Evolutionary conservation across 2,113 vertebrate genomes (phyloP), one percentile per base, ranked within the genome.

Genomic region (Thamnaconus septentrionalis): DNA sequence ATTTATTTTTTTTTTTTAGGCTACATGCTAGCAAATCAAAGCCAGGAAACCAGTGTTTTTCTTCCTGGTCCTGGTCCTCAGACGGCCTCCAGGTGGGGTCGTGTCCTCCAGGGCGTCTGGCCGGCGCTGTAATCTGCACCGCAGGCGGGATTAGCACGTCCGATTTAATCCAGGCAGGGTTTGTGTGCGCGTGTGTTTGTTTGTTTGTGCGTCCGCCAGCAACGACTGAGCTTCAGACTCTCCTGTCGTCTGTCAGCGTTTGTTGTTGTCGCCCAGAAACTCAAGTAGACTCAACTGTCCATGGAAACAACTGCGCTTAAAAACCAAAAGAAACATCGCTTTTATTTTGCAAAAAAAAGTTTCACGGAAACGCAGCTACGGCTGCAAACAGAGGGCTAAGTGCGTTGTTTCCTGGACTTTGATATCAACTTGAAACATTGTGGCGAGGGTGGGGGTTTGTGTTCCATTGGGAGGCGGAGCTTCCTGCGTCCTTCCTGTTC

Each of bases 121-220:
- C 31, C 66, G 47, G 45, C 40, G 69, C 66, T 54, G 73, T 87
- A 85, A 90, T 43, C 78, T 80, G 59, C 75, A 73, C 56, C 80
- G 61, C 62, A 61, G 73, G 76, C 18, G 70, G 84, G 88, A 91
- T 91, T 90, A 90, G 61, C 61, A 80, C 52, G 54, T 76, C 72
- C 88, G 81, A 80, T 87, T 88, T 89, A 91, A 90, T 89, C 86
- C 71, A 59, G 64, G 59, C 58, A 69, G 63, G 71, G 69, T 76
- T 79, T 67, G 75, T 63, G 75, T 60, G 64, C 56, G 56, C 2
- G 18, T 31, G 18, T 31, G 18, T 31, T 1, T 31, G 18, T 31
- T 1, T 31, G 18, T 31, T 1, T 71, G 63, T 51, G 48, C 71
- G 75, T 71, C 69, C 54, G 51, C 59, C 39, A 68, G 47, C 10